These are phyloP conservation scores for Dione vanillae DNA, from an alignment of 2,888 invertebrate species.

Conservation along the genomic window DNA sequence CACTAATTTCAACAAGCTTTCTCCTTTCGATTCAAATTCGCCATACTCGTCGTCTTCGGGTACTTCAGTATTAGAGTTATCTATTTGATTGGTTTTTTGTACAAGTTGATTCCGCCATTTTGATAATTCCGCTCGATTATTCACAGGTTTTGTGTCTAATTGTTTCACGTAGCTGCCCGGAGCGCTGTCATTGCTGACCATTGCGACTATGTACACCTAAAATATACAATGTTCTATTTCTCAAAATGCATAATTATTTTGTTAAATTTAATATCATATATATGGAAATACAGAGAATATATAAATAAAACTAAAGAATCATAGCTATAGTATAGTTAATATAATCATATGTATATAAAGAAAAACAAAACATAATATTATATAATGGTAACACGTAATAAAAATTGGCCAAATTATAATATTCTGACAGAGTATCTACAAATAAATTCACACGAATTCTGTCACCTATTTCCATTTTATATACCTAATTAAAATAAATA, in stretches of 20 bases:
- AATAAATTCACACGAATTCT: too few species aligned
- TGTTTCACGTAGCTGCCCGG: conserved; percentile 85
- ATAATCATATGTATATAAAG: too few species aligned
- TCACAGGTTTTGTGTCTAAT: conserved; percentile 73
- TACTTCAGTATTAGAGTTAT: conserved; percentile 59
- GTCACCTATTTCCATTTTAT: too few species aligned
- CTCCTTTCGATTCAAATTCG: conserved; percentile 90
- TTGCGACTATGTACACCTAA: conserved; percentile 96
- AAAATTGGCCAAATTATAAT: too few species aligned
- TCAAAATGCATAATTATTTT: neutral
- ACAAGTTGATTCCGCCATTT: conserved; percentile 72
- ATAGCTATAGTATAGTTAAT: too few species aligned
- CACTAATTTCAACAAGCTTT: conserved; percentile 94
- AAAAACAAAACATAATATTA: too few species aligned
- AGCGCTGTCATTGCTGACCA: conserved; percentile 90
- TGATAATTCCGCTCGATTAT: conserved; percentile 70
- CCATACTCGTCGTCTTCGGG: conserved; percentile 86
- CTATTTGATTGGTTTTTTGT: conserved; percentile 68
- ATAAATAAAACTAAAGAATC: too few species aligned
- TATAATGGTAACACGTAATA: too few species aligned
- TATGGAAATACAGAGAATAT: too few species aligned
- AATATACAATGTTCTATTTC: neutral
- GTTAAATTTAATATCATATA: too few species aligned
- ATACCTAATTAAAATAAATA: neutral
- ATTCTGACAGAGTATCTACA: too few species aligned